These are phyloP conservation scores for Actenoides hombroni DNA, from an alignment of 2,113 vertebrate genomes.

Conservation along the genomic window DNA sequence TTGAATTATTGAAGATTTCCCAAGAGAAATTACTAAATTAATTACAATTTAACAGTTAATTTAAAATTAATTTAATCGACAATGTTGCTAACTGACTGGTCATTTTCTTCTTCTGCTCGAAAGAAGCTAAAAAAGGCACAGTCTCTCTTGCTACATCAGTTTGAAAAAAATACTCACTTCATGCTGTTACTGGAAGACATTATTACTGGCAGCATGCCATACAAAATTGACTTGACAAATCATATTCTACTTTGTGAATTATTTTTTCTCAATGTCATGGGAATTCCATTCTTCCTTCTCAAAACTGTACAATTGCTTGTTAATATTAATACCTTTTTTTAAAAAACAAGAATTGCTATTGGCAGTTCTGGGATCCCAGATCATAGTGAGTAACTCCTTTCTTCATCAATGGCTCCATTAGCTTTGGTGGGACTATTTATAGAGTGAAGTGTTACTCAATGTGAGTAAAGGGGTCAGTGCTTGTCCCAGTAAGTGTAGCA, in stretches of 20 bases:
- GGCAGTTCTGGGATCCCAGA: not conserved
- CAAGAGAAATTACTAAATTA: not conserved
- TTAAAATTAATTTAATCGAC: not conserved
- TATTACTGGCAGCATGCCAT: not conserved
- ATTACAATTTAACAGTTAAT: conserved; percentile 24
- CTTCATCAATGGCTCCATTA: not conserved
- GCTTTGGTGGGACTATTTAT: not conserved
- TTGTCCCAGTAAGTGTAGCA: not conserved
- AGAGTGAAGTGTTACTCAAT: not conserved
- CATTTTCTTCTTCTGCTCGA: not conserved
- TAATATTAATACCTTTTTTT: not conserved
- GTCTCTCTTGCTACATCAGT: not conserved
- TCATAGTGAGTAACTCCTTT: not conserved
- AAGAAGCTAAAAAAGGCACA: not conserved
- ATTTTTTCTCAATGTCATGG: not conserved
- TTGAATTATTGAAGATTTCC: conserved; percentile 7
- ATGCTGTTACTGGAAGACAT: not conserved
- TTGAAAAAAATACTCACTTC: not conserved
- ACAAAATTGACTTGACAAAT: not conserved
- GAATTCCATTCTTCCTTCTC: not conserved
- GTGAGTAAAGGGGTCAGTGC: not conserved
- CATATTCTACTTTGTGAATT: not conserved
- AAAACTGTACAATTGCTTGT: not conserved
- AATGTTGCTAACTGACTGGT: not conserved
- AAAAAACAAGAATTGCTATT: not conserved